Percentiles rank a stretch among this genome's conserved stretches.
Conservation (phyloP, 2,113 vertebrate species). For the Paratilapia polleni region DNA sequence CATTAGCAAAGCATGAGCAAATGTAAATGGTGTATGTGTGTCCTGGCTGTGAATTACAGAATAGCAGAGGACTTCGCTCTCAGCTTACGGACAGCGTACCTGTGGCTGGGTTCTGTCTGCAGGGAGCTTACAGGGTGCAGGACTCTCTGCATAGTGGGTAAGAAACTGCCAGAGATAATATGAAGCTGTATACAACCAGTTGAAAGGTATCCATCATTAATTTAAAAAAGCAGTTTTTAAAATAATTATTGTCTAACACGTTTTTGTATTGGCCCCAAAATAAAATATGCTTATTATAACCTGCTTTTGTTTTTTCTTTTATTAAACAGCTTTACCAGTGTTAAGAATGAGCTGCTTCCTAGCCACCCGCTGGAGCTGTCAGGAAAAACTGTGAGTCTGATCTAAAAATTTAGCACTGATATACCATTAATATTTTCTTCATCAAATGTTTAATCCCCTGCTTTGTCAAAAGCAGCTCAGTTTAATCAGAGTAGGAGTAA, state of each 20-base stretch:
- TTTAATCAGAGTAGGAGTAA: not conserved
- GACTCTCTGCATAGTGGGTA: slow-evolving; percentile 91
- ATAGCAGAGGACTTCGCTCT: slow-evolving; percentile 86
- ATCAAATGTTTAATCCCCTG: not conserved
- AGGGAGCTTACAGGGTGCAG: slow-evolving; percentile 86
- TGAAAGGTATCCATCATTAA: not conserved
- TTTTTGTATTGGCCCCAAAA: not conserved
- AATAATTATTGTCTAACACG: not conserved
- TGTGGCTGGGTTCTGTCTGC: slow-evolving; percentile 85
- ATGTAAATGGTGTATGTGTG: not conserved
- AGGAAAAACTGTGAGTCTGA: slow-evolving; percentile 92
- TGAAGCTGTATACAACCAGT: fast-evolving
- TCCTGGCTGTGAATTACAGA: slow-evolving; percentile 71
- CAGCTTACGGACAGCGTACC: slow-evolving; percentile 91
- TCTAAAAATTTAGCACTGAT: not conserved
- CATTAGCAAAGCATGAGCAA: too few relatives aligned
- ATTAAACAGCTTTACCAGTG: slow-evolving; percentile 85
- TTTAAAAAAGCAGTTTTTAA: too few relatives aligned
- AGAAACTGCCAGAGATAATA: not conserved
- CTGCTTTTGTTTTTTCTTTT: not conserved
- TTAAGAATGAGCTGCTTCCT: slow-evolving; percentile 94
- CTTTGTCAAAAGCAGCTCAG: not conserved
- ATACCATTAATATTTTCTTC: not conserved
- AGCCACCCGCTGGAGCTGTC: slow-evolving; percentile 91
- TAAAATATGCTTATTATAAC: not conserved